Conservation (phyloP, 2,888 invertebrate genomes). For the Calameuta pallipes region DNA sequence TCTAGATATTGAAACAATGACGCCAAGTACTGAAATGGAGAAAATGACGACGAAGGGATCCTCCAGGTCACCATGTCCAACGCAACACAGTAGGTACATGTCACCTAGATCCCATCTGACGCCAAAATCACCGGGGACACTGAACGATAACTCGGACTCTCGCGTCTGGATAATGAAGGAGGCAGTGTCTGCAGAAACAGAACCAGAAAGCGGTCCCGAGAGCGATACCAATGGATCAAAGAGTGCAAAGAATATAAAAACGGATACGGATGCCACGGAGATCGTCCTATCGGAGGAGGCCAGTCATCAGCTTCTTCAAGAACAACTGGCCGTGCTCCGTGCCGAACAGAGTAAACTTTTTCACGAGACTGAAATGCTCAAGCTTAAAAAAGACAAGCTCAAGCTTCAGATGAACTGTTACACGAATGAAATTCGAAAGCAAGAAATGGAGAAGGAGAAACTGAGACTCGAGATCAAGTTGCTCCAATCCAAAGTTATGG, state of each 20-base stretch:
- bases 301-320: slow-evolving; percentile 53
- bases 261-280: slow-evolving; percentile 30
- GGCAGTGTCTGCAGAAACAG: slow-evolving; percentile 36
- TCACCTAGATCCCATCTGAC: slow-evolving; percentile 34
- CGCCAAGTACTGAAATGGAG: slow-evolving; percentile 38
- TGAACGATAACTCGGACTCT: slow-evolving; percentile 45
- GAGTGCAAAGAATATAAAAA: slow-evolving; percentile 19
- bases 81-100: slow-evolving; percentile 30
- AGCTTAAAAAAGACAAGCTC: slow-evolving; percentile 66
- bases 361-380: slow-evolving; percentile 60
- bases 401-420: slow-evolving; percentile 59
- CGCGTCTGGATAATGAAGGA: slow-evolving; percentile 56
- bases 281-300: slow-evolving; percentile 52
- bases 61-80: slow-evolving; percentile 31
- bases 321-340: slow-evolving; percentile 58
- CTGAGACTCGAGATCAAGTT: slow-evolving; percentile 58
- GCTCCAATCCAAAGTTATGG: slow-evolving; percentile 57
- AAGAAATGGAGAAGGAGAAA: slow-evolving; percentile 60
- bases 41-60: slow-evolving; percentile 36
- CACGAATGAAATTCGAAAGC: slow-evolving; percentile 51
- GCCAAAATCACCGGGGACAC: slow-evolving; percentile 38
- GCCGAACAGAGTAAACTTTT: slow-evolving; percentile 56
- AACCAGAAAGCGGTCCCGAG: slow-evolving; percentile 46
- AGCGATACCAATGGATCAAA: slow-evolving; percentile 32
- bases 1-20: slow-evolving; percentile 49